Evolutionary conservation across 2,113 vertebrate species (phyloP), one percentile per base, ranked within the genome.

Genomic region (Esox niger): DNA sequence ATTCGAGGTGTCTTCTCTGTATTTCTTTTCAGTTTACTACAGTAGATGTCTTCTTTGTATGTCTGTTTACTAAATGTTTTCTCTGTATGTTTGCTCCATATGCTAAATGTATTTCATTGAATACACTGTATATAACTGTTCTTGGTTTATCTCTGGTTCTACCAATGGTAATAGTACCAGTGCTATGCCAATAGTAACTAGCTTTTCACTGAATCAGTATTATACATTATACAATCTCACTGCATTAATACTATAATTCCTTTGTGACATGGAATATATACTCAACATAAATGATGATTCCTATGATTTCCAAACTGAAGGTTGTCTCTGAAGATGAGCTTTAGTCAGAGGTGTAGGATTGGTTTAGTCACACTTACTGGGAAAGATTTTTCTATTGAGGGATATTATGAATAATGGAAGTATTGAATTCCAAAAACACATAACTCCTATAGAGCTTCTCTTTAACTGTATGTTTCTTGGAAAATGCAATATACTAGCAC

Each of bases 401-500:
- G 7, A 52, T 6, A 52, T 52, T n/a, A n/a, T 52, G 17, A 20
- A 52, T 52, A 52, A 52, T 52, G 4, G 6, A 52, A n/a, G 6
- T 21, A 10, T 17, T 6, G 2, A 8, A 21, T 10, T 52, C 17
- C 21, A 43, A 17, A 43, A 52, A 21, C 47, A 21, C 47, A 52
- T n/a, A 6, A 52, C 21, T 52, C n/a, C 20, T 21, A 7, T 4
- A 52, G 47, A 52, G 5, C 17, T 52, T 52, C 2, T 52, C 47
- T 9, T 21, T 21, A 4, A 52, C 6, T 17, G n/a, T 20, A 23
- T 52, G n/a, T 52, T 52, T 6, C 20, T 43, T 43, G 13, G 47
- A 52, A 52, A 52, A 52, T 52, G 47, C 47, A 52, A 52, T 52
- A 49, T 49, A 21, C 47, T 52, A 52, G n/a, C 17, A 52, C 47